These are phyloP conservation scores for Musca domestica DNA, from an alignment of 1,140 invertebrate species.

Conservation along the genomic window DNA sequence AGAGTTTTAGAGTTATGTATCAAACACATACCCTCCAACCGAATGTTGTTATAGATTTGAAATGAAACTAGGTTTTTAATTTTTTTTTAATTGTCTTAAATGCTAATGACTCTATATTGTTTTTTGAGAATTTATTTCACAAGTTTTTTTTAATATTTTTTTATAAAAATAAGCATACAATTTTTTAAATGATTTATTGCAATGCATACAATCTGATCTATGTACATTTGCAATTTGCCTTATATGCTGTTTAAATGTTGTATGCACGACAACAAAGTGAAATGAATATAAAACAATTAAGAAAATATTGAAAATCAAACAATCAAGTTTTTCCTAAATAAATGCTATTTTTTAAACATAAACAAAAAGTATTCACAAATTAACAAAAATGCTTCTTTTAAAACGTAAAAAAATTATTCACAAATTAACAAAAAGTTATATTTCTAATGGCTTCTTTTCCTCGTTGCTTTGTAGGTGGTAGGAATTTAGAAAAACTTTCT, in stretches of 20 bases:
- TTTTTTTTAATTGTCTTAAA: slow-evolving; percentile 6
- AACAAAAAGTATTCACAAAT: neutral
- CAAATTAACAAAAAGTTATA: neutral
- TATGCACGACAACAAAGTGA: no score
- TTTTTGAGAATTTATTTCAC: neutral
- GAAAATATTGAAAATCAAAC: neutral
- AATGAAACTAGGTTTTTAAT: no score
- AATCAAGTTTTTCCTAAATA: slow-evolving; percentile 7
- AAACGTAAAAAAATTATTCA: neutral
- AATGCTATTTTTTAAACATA: slow-evolving; percentile 5
- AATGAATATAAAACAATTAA: no score
- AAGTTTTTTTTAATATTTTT: slow-evolving; percentile 6
- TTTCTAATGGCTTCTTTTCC: neutral
- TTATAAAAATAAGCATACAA: neutral
- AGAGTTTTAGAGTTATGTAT: neutral
- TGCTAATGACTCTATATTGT: slow-evolving; percentile 8
- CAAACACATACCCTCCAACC: no score
- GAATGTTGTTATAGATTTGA: no score
- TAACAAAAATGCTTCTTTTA: neutral
- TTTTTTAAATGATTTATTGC: no score
- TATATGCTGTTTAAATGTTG: no score
- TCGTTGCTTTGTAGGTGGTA: neutral
- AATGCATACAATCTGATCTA: no score
- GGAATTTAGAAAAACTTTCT: slow-evolving; percentile 26
- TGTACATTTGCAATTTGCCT: no score